Base-by-base conservation (phyloP, 2,888 invertebrate species). In the Sminthurides aquaticus region DNA sequence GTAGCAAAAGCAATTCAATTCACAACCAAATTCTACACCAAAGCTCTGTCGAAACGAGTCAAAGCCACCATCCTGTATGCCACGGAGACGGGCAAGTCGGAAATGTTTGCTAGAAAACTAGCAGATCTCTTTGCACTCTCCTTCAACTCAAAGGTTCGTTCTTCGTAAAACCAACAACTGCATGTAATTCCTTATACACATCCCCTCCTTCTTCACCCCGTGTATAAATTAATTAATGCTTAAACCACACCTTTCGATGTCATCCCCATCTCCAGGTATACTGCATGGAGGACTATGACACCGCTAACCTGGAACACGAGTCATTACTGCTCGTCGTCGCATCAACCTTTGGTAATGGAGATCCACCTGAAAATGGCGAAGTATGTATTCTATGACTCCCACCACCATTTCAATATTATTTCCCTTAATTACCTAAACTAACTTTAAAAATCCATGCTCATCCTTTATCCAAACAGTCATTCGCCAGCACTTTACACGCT, bases 301-400 rank as follows among this genome's bases (percentile, higher is more conserved):
- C 93, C 76, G 89, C 89, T 60, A 91, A 90, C 71, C 90, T 97
- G 77, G 94, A 94, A 78, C 94, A 96, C 77, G 96, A 96, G 80
- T 91, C 94, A 2, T 81, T 97, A 49, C 81, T 96, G 22, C 80
- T 97, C 70, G 90, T 96, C n/a, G 89, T 96, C 27, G 92, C 94
- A 18, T 96, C 95, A 11, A 97, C 97, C 0, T 96, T 96, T 77
- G 96, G 96, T 20, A 96, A 96, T 77, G 96, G 96, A 0, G 96
- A 96, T 82, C 93, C 96, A 24, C 96, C 96, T 1, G 96, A 96
- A 81, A 96, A 95, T 80, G 96, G 96, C 67, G 92, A 93, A 81
- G 91, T 91, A 80, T n/a, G n/a, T n/a, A n/a, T n/a, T n/a, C n/a
- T n/a, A n/a, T n/a, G n/a, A n/a, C n/a, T n/a, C n/a, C n/a, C n/a